phyloP scores from a whole-genome alignment of 2,113 vertebrate genomes.

The Willisornis vidua region DNA sequence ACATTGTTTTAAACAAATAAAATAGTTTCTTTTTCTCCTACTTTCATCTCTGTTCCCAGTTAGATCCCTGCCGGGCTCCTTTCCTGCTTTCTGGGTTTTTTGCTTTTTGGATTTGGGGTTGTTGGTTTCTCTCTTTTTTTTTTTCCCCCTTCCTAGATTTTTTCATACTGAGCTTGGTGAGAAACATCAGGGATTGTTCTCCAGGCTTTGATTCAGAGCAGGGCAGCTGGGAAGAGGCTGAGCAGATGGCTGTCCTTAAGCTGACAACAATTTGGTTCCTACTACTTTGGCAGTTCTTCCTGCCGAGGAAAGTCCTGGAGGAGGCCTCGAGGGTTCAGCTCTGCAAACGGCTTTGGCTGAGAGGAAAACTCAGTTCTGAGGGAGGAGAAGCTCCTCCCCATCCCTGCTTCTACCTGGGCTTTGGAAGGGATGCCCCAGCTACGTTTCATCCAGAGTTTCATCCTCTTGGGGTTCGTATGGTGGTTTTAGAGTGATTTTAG shows the following conservation, averaged over 20 bases:
- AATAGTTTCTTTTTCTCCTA: constrained; percentile 52
- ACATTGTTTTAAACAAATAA: constrained; percentile 4
- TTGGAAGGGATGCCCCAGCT: background rate
- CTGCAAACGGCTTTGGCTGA: background rate
- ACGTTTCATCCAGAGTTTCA: accelerated
- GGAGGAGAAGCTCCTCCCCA: background rate
- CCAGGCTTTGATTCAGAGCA: background rate
- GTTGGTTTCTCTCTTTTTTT: background rate
- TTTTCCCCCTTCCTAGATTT: background rate
- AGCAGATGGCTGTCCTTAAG: constrained; percentile 58
- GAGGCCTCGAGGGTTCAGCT: background rate
- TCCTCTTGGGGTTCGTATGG: accelerated
- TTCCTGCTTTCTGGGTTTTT: constrained; percentile 47
- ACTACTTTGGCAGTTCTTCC: constrained; percentile 52
- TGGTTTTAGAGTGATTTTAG: background rate
- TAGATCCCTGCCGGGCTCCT: constrained; percentile 49
- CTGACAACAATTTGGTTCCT: constrained; percentile 59
- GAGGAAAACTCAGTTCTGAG: background rate
- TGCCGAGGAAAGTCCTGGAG: background rate
- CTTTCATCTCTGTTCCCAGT: constrained; percentile 67
- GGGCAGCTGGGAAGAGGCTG: constrained; percentile 55
- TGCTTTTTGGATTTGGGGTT: background rate
- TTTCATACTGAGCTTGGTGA: constrained; percentile 40
- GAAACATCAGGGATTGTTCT: constrained; percentile 32
- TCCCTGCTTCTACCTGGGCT: background rate